phyloP scores from a whole-genome alignment of 2,113 vertebrate species.

The Anoura caudifer region DNA sequence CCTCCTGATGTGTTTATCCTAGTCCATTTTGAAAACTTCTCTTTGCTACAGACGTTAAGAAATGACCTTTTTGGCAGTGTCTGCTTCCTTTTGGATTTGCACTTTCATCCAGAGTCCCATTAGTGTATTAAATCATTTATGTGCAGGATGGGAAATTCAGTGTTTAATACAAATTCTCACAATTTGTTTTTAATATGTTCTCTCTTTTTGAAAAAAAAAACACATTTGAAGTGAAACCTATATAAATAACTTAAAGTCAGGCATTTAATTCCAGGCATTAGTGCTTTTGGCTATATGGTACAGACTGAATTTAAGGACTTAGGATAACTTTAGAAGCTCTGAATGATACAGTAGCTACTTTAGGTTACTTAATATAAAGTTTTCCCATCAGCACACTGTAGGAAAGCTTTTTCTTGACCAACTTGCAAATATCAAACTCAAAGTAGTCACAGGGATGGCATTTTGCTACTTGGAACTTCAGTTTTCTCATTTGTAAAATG shows the following conservation, averaged over 20 bases:
- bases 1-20: not conserved
- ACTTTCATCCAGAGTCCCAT: not conserved
- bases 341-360: not conserved
- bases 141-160: not conserved
- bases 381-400: not conserved
- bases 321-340: not conserved
- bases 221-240: slow-evolving; percentile 38
- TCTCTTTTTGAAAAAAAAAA: slow-evolving; percentile 18
- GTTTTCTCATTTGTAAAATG: not conserved
- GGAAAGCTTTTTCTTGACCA: not conserved
- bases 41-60: slow-evolving; percentile 16
- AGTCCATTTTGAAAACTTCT: not conserved
- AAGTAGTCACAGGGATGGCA: not conserved
- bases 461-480: not conserved
- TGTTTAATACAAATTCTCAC: slow-evolving; percentile 26
- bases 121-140: slow-evolving; percentile 65
- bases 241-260: slow-evolving; percentile 31
- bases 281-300: not conserved
- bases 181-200: slow-evolving; percentile 22
- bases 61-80: slow-evolving; percentile 45
- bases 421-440: not conserved
- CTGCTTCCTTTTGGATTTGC: slow-evolving; percentile 22
- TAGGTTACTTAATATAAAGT: not conserved
- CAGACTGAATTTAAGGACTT: not conserved
- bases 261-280: not conserved